phyloP scores from a whole-genome alignment of 2,797 vertebrate genomes.

The Sebastes alutus region DNA sequence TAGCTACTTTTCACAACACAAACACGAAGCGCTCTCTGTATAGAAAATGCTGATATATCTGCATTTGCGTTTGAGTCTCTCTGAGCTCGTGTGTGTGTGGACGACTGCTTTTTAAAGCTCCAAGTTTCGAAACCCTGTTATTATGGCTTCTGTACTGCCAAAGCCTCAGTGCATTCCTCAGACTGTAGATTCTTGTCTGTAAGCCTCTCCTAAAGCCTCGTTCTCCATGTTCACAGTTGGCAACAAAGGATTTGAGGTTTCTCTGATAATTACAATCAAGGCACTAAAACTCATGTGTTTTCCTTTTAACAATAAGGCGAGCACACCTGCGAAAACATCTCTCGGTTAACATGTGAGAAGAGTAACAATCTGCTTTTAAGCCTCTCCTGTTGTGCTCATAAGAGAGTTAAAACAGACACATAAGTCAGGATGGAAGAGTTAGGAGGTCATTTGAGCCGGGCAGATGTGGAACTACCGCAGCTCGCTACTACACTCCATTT shows the following conservation, averaged over 20 bases:
- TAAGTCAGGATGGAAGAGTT: constrained; percentile 3
- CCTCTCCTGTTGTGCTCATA: background rate
- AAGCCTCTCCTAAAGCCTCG: constrained; percentile 54
- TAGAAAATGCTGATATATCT: background rate
- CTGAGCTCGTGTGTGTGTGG: constrained; percentile 34
- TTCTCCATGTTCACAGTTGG: constrained; percentile 42
- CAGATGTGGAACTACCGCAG: constrained; percentile 75
- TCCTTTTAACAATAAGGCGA: constrained; percentile 6
- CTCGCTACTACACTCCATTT: constrained; percentile 61
- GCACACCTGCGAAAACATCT: constrained; percentile 9
- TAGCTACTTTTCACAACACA: constrained; percentile 18
- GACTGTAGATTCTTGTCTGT: constrained; percentile 71
- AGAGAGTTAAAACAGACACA: background rate
- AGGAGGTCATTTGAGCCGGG: constrained; percentile 51
- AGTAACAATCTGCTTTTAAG: background rate
- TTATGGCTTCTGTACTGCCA: constrained; percentile 82
- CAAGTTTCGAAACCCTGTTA: constrained; percentile 81
- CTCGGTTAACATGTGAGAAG: background rate
- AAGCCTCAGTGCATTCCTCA: constrained; percentile 78
- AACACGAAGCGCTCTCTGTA: background rate
- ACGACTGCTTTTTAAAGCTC: constrained; percentile 77
- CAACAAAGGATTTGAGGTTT: constrained; percentile 27
- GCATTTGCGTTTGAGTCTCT: constrained; percentile 19
- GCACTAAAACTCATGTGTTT: constrained; percentile 5
- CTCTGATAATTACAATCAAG: constrained; percentile 31